phyloP scores from a whole-genome alignment of 2,888 invertebrate species.

The Acanthosepion pharaonis region DNA sequence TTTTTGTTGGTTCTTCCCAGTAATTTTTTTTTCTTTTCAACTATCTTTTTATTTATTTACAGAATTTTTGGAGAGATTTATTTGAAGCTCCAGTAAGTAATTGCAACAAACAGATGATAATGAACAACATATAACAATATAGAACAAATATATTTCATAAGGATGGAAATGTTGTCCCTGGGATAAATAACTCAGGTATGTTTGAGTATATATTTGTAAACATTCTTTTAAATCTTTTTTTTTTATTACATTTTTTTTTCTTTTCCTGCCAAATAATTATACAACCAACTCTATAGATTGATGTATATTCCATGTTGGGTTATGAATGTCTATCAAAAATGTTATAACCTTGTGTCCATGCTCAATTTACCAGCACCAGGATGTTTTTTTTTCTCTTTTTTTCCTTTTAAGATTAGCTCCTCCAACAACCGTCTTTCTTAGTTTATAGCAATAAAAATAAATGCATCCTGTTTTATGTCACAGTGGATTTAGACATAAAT shows the following conservation, averaged over 20 bases:
- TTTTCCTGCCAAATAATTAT: neutral
- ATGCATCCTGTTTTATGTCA: neutral
- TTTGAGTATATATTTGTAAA: neutral
- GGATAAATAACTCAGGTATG: neutral
- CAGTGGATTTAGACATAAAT: neutral
- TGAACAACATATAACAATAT: neutral
- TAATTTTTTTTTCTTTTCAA: no score
- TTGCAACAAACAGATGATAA: neutral
- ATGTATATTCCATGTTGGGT: neutral
- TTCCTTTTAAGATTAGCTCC: neutral
- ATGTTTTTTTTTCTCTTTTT: neutral
- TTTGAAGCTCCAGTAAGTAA: neutral
- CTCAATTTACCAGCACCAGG: neutral
- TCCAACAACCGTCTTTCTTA: neutral
- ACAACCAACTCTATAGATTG: neutral
- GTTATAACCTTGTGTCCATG: neutral
- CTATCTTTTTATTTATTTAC: no score
- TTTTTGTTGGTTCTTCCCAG: no score
- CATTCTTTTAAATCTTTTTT: neutral
- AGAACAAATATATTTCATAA: neutral
- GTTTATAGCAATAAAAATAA: neutral
- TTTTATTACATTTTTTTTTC: neutral
- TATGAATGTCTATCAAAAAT: neutral
- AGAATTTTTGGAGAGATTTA: neutral
- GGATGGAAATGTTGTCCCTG: neutral